A percentile compares a stretch with the other conserved stretches of the same genome.
These are phyloP conservation scores for Plagiodera versicolora DNA, from an alignment of 2,888 invertebrate species.

Conservation along the genomic window DNA sequence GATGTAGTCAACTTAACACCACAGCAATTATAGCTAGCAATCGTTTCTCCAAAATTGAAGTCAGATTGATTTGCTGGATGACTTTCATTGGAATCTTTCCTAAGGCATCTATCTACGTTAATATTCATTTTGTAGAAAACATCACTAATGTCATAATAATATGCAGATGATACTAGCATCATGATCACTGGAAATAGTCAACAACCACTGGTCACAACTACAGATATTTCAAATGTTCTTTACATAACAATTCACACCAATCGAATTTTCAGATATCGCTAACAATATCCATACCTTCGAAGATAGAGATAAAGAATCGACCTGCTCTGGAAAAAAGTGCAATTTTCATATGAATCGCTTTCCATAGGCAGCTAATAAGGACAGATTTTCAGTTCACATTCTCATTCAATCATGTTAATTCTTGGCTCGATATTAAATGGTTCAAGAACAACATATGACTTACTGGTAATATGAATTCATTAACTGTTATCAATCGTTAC, in stretches of 20 bases:
- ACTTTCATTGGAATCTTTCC: neutral
- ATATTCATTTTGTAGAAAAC: neutral
- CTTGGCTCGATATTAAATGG: too few species aligned
- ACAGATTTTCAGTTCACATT: too few species aligned
- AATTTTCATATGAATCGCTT: too few species aligned
- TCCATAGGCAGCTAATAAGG: too few species aligned
- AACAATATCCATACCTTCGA: neutral
- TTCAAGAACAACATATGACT: too few species aligned
- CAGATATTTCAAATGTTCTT: neutral
- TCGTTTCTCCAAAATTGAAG: neutral
- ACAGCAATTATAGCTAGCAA: neutral
- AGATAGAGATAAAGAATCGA: too few species aligned
- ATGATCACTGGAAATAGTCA: conserved; percentile 1
- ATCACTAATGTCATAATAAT: neutral
- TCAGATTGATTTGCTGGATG: neutral
- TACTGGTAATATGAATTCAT: neutral
- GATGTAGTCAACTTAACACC: neutral
- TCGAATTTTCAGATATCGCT: neutral
- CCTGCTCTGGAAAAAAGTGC: too few species aligned
- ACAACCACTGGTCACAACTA: neutral
- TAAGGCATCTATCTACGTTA: neutral
- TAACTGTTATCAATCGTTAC: neutral
- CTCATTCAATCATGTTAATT: too few species aligned
- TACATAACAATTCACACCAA: neutral
- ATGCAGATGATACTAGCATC: neutral